phyloP scores from a whole-genome alignment of 2,113 vertebrate species.

The Australoheros scitulus region DNA sequence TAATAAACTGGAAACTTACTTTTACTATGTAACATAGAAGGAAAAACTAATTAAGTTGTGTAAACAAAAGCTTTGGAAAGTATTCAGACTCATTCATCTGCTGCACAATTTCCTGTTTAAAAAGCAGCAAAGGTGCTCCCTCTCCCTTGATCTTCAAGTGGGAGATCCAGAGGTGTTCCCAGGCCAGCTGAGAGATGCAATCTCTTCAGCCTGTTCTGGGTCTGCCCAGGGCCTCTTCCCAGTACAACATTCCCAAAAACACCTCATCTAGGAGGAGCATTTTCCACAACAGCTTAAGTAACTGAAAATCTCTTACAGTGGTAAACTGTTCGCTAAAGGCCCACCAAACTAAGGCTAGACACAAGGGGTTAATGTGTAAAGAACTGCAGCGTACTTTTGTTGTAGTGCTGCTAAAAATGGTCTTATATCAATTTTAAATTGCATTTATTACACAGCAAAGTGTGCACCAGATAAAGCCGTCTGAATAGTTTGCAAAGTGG shows the following conservation, averaged over 20 bases:
- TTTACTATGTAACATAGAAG: neutral
- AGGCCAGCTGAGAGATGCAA: too few relatives aligned
- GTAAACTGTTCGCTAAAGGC: neutral
- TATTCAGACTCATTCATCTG: neutral
- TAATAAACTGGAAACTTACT: neutral
- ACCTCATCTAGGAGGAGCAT: too few relatives aligned
- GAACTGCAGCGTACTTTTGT: neutral
- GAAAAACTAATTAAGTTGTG: neutral
- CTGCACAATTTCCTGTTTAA: neutral
- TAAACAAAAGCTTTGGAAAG: neutral
- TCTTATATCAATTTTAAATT: neutral
- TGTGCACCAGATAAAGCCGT: neutral
- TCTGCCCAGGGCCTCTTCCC: too few relatives aligned
- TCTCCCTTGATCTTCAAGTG: too few relatives aligned
- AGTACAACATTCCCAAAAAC: too few relatives aligned
- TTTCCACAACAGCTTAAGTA: neutral
- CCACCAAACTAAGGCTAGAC: neutral
- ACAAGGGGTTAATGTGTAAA: neutral
- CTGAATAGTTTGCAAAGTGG: neutral
- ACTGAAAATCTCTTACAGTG: neutral
- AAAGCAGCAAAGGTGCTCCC: neutral
- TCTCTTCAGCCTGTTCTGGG: too few relatives aligned
- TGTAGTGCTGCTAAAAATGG: neutral
- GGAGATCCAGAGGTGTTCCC: too few relatives aligned
- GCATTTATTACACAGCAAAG: neutral